Base-by-base conservation (phyloP, 2,888 invertebrate species). In the Sarcophaga subvicina region DNA sequence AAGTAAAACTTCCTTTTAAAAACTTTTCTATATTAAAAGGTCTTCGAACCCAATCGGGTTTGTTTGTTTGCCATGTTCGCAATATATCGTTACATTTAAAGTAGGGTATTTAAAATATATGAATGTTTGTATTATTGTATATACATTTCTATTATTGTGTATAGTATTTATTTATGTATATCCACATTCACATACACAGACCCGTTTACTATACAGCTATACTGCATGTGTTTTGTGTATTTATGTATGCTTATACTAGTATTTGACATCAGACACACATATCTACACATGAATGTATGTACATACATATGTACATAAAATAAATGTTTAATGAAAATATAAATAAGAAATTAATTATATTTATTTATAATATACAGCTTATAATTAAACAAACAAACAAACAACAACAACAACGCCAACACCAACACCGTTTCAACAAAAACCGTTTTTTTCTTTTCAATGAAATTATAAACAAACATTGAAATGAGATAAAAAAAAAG, bases 321-420 rank as follows among this genome's bases (percentile, higher is more conserved):
- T 86, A 76, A 80, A 87, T 81, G 66, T 81, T 84, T 81, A 87
- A 87, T 84, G 84, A 81, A 81, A 81, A 81, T 70, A 87, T 81
- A 84, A 87, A 83, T 84, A 87, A 81, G 62, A 83, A 78, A 87
- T 83, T 83, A 78, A 83, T 87, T 87, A 81, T 67, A 87, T 78
- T 81, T 87, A 84, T 81, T 87, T 84, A 71, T 87, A 87, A 84
- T 87, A 81, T 84, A 76, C 70, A 87, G 80, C 71, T 78, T 79
- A 84, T 84, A 84, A 84, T 84, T 81, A 87, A 78, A 78, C 64
- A 80, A 79, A 71, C 60, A 73, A 73, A 70, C 14, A 72, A 37
- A 60, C 37, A 70, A 67, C 70, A 71, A 54, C 17, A 54, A 54
- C 54, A 54, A 54, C 1, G 2, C 3, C 54, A 54, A 60, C 17